Base-by-base conservation (phyloP, 2,113 vertebrate species). In the Alouatta palliata region DNA sequence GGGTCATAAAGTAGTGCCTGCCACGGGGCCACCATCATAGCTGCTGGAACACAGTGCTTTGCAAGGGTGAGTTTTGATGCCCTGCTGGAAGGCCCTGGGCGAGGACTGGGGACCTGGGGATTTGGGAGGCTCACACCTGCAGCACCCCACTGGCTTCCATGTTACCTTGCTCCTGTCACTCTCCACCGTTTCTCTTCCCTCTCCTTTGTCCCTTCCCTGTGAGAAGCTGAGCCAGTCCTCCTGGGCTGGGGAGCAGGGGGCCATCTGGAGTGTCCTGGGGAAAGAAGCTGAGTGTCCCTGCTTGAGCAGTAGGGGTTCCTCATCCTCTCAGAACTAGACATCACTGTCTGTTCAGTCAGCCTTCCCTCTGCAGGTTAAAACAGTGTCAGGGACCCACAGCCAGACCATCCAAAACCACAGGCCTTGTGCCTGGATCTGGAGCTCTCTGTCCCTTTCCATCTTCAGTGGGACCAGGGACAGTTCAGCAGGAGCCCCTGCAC, bases 11-110 rank as follows among this genome's bases (percentile, higher is more conserved):
- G 5, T n/a, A 3, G 73, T 20, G 20, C 21, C n/a, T 20, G 0
- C 3, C 8, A 11, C 21, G 0, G 32, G 17, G 0, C 21, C 25
- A 17, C 81, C 37, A 6, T 9, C 4, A 20, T 32, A 64, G 27
- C 61, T 64, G 61, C 61, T 2, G 2, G 27, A 64, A 64, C 27
- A 32, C 61, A 47, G 45, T 35, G 45, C 30, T 32, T 25, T 11
- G 76, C 6, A 6, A 17, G 76, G 16, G 30, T 79, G 14, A 10
- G 2, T 17, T 79, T n/a, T 68, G 66, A 68, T 71, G 68, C 19
- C 54, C 66, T 30, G 0, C 13, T 19, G 11, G 27, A 40, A 32
- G 45, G 61, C 61, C 32, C 8, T n/a, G 49, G 19, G 10, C 40
- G 54, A 70, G 70, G 43, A 47, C 3, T 3, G n/a, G 61, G 14